phyloP scores from a whole-genome alignment of 2,888 invertebrate genomes.

The Cataglyphis livida region DNA sequence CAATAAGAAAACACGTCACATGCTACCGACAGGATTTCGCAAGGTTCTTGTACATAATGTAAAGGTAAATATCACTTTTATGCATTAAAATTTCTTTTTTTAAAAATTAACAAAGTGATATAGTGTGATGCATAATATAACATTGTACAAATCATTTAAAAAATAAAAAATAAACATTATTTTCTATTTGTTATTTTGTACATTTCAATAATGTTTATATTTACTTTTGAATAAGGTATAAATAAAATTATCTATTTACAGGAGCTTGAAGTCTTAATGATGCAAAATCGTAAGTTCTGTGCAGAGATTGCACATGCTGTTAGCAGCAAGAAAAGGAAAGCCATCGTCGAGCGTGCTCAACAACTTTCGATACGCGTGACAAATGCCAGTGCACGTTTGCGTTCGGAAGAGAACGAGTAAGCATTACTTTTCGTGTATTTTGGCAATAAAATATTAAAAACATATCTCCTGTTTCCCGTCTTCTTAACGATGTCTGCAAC shows the following conservation, averaged over 20 bases:
- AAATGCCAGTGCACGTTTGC: conserved; percentile 97
- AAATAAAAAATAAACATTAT: not conserved
- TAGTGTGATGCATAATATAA: not conserved
- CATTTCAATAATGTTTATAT: not conserved
- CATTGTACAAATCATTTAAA: not conserved
- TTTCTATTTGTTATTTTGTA: not conserved
- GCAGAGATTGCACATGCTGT: conserved; percentile 99
- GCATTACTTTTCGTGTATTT: conserved; percentile 66
- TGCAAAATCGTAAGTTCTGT: conserved; percentile 99
- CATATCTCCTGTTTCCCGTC: conserved; percentile 6
- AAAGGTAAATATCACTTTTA: conserved; percentile 87
- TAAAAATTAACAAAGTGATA: not conserved
- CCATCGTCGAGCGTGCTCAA: conserved; percentile 98
- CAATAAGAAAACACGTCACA: conserved; percentile 96
- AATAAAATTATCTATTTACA: conserved; percentile 83
- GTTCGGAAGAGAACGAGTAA: conserved; percentile 99
- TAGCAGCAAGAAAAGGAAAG: conserved; percentile 98
- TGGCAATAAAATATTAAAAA: conserved; percentile 71
- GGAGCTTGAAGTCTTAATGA: conserved; percentile 99
- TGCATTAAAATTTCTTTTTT: not conserved
- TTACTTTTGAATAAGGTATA: not conserved
- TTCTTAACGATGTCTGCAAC: not conserved
- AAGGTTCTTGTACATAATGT: conserved; percentile 97
- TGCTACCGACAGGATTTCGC: conserved; percentile 99
- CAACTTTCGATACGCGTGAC: conserved; percentile 98